Base-by-base conservation (phyloP, 2,797 vertebrate genomes). In the Sebastes kiyomatsui region DNA sequence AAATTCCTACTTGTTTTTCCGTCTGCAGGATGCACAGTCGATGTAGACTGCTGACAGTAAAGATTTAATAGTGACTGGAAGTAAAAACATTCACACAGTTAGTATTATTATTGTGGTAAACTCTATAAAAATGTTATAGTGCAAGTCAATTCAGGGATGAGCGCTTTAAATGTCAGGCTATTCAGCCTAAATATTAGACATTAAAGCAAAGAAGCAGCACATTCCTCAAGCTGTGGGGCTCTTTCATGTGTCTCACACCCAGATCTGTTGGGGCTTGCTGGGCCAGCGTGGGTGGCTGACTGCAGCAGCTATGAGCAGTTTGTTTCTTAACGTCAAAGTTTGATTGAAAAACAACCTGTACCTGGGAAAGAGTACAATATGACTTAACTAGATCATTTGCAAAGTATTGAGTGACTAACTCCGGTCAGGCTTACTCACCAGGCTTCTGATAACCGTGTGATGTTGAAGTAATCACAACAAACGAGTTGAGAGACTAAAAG, bases 191-290 rank as follows among this genome's bases (percentile, higher is more conserved):
- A 66, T 10, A 18, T 54, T 35, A 27, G 16, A 32, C 2, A 5
- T 28, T 9, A 5, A 18, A 11, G 18, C 33, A 13, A 27, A 10
- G 2, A 2, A 46, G 6, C 8, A 13, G 71, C 14, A 23, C 35
- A 18, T 2, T 33, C 28, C 49, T 56, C 32, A 1, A 22, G 32
- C 32, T 20, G n/a, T 23, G 9, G 2, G 9, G 9, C 54, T 73
- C 46, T 59, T 58, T 73, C 25, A 42, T 60, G 74, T 52, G 56
- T 49, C 54, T 30, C 32, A 18, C 9, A 1, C 2, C 3, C 38
- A 42, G 80, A 55, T 73, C 2, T 76, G 84, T 80, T 6, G 0
- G 42, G 69, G 42, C 80, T 49, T 86, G 84, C 59, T 22, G 22
- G n/a, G 14, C 4, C 16, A 12, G 25, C 0, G 8, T 59, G 23